Base-by-base conservation (phyloP, 2,888 invertebrate genomes). In the Nemurella pictetii region DNA sequence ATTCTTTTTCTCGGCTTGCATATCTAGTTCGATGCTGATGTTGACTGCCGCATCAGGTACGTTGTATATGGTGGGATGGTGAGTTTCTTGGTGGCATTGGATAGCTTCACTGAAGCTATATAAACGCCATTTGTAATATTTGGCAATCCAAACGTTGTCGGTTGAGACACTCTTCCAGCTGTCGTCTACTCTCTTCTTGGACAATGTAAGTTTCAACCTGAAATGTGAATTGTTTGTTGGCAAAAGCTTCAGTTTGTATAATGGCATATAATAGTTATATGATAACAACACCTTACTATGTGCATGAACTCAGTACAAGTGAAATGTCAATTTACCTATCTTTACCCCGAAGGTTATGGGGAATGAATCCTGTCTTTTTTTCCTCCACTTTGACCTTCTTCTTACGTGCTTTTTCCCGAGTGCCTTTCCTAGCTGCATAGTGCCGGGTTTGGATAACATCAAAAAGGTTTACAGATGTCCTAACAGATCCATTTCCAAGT, bases 21-120 rank as follows among this genome's bases (percentile, higher is more conserved):
- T 95, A 89, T 98, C 95, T 2, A 98, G 90, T 89, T 98, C 97
- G 85, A 98, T 91, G 72, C 93, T 90, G 1, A 95, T 93, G 87
- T 92, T 92, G 0, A 98, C 89, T 20, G 93, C 90, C 0, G 96
- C 94, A 89, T 95, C 92, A 0, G 96, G 95, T 72, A 92, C 90
- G 90, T 98, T 96, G 88, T 94, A 95, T 91, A 97, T 95, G 0
- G 95, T 93, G 0, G 97, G 96, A 89, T 96, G 95, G 89, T 97
- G 96, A 0, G 94, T 94, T 90, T 98, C 96, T 81, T 95, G 92
- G 88, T 97, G 96, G 85, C 94, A 94, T 86, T 93, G 91, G 20
- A 98, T 92, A 0, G 97, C 97, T 88, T 97, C 96, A 25, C 92
- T 91, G 0, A 97, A 93, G 0, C 94, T 90, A 90, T 95, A 95